phyloP scores from a whole-genome alignment of 2,113 vertebrate species.

The Labeo catla region DNA sequence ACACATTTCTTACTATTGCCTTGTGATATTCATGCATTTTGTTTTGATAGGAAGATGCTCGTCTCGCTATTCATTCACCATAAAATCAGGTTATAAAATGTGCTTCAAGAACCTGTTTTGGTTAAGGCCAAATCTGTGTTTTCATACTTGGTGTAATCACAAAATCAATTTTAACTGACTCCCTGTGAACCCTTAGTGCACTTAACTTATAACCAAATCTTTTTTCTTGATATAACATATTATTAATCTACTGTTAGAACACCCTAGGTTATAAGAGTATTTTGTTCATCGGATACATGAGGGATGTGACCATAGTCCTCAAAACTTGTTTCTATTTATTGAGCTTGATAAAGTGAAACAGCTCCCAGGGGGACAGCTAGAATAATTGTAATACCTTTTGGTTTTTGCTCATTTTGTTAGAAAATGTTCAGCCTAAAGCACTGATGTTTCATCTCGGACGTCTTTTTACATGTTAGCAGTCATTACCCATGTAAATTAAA shows the following conservation, averaged over 20 bases:
- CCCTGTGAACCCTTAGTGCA: neutral
- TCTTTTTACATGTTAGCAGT: neutral
- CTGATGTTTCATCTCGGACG: neutral
- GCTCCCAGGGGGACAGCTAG: neutral
- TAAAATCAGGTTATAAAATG: neutral
- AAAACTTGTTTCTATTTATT: neutral
- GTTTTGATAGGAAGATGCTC: neutral
- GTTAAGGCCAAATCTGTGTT: neutral
- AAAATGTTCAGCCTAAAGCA: neutral
- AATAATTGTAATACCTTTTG: neutral
- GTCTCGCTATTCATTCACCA: neutral
- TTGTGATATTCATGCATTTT: neutral
- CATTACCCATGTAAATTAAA: neutral
- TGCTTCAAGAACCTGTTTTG: neutral
- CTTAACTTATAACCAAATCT: neutral
- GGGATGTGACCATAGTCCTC: neutral
- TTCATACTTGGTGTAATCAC: neutral
- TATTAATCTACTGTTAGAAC: neutral
- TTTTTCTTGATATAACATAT: neutral
- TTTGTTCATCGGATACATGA: neutral
- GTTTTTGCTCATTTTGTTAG: constrained; percentile 9
- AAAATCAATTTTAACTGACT: neutral
- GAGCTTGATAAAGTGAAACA: neutral
- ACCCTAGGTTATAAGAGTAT: no score
- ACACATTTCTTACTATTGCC: neutral